Base-by-base conservation (phyloP, 2,797 vertebrate species). In the Channa striata region DNA sequence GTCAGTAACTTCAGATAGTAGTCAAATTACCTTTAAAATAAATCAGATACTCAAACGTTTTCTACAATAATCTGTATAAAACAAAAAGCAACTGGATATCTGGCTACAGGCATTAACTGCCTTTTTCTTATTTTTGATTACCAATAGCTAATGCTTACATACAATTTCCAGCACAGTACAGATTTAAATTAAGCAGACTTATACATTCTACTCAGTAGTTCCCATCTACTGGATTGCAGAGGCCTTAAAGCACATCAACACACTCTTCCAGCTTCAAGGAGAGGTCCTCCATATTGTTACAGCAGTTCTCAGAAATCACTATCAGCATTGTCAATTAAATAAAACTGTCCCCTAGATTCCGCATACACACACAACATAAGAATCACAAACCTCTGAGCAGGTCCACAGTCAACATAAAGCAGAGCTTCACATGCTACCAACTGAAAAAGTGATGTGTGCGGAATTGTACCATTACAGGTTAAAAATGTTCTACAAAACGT, bases 281-380 rank as follows among this genome's bases (percentile, higher is more conserved):
- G 51, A 74, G 11, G 2, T 78, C 37, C 61, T 79, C 77, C 66
- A 73, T 67, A 36, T 44, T 25, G 39, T 78, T 59, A 85, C 76
- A 84, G 77, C 68, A 72, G 65, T 54, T 68, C 33, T 60, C 30
- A 60, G 40, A 75, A 37, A 36, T 33, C 16, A 14, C 20, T 33
- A 14, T 30, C 50, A 57, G 30, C 5, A 3, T 54, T 57, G 20
- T 46, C 12, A n/a, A 50, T 12, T 34, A 53, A 68, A 34, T 36
- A 33, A 30, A 30, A 30, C 25, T 30, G 25, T 30, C 25, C 25
- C 6, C 25, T 30, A 30, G 25, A 30, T 30, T 30, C 25, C 20
- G 19, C 44, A 67, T 59, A 53, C 76, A 48, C 57, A 9, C 40
- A 51, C 51, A 56, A 54, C 47, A 23, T 51, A 19, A 74, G n/a